Base-by-base conservation (phyloP, 2,888 invertebrate species). In the Drosophila meridionalis region DNA sequence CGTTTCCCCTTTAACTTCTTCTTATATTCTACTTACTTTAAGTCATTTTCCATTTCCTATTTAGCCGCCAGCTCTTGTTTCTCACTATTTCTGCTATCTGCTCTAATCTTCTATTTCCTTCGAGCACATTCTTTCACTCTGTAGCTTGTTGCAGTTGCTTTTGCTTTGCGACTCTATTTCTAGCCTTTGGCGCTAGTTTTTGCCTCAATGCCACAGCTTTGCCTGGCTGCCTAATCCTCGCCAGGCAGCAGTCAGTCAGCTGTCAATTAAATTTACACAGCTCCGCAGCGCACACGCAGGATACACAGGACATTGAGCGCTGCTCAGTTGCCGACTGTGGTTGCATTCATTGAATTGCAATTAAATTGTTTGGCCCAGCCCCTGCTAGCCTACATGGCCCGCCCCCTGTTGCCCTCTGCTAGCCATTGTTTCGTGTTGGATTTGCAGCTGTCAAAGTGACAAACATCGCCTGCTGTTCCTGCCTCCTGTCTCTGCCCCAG, bases 381-480 rank as follows among this genome's bases (percentile, higher is more conserved):
- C 34, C 48, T 1, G 14, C 12, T 43, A 14, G 9, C n/a, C n/a
- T 9, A 14, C 14, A 9, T 50, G n/a, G 34, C 40, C 14, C 30
- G n/a, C n/a, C 53, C n/a, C 20, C 26, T 7, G 12, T 30, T 32
- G 5, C 36, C 9, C 26, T 14, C 34, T 14, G 26, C 20, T 14
- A 20, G 45, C 26, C 53, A 73, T 69, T 73, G 85, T 73, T 72
- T 78, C 74, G 65, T 79, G 73, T 64, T 73, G 88, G 82, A 89
- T 89, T 88, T 90, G 86, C 83, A 76, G 69, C 86, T 88, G 90
- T 86, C 85, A 90, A 88, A 82, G 74, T 86, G 85, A 87, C 89
- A 86, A 85, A 77, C 85, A 80, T 82, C 59, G 73, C 71, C 71
- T 56, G 40, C 62, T 50, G 40, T 55, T 53, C 45, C 61, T 50